Base-by-base conservation (phyloP, 2,797 vertebrate genomes). In the Staurois parvus region DNA sequence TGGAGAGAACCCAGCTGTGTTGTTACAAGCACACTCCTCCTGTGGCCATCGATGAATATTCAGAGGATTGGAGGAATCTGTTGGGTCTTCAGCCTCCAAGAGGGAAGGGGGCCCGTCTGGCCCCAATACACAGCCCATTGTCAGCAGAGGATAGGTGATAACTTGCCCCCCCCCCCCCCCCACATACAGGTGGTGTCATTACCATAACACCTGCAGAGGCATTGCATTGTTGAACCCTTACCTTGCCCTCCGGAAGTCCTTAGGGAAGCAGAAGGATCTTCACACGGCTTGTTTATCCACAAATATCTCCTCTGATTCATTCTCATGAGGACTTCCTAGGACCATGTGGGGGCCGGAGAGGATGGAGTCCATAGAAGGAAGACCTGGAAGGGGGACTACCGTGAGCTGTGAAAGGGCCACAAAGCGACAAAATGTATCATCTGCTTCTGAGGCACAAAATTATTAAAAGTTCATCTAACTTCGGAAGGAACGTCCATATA, bases 121-220 rank as follows among this genome's bases (percentile, higher is more conserved):
- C 21, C n/a, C 21, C 85, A 86, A 73, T 83, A 78, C 74, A 83
- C 80, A 86, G 37, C 52, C 74, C 21, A 83, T 86, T 86, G 85
- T 86, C 68, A 28, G 30, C 11, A 32, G 9, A 72, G 34, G 48
- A 67, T 37, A 62, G 85, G 80, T 76, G 84, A 69, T 32, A 62
- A 70, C 66, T 70, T 72, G 28, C 78, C 29, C 72, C n/a, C n/a
- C n/a, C n/a, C n/a, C n/a, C n/a, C n/a, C n/a, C n/a, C n/a, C n/a
- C n/a, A n/a, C n/a, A n/a, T n/a, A n/a, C n/a, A n/a, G n/a, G n/a
- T n/a, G n/a, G n/a, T n/a, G 40, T 3, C 72, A 85, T 86, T 86
- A 73, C 32, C 85, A 86, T 83, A 45, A 73, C 69, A 69, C 72
- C 78, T 59, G 59, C 70, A 62, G 77, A 40, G 68, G 70, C 29